Evolutionary conservation across 2,797 vertebrate genomes (phyloP), one percentile per base, ranked within the genome.

Genomic region (Remorina albescens): DNA sequence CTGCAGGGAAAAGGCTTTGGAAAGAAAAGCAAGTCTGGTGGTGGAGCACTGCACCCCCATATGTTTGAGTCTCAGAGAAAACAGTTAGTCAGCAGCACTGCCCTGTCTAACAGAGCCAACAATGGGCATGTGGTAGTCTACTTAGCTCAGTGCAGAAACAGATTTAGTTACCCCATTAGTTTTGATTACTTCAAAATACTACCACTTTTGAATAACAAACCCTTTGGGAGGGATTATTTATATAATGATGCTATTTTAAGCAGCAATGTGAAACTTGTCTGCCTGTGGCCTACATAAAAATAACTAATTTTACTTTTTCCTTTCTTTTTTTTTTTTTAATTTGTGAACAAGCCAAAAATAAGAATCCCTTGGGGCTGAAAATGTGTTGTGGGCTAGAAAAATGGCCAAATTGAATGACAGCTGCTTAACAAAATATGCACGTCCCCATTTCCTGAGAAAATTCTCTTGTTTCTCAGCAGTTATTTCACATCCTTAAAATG

Each of bases 1-100:
- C 71, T 75, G 69, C 56, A 49, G 72, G 83, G 85, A 83, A 87
- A 88, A 81, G 74, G 71, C 67, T 59, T 78, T 50, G 86, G 88
- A 94, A 93, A 93, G 86, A 88, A 92, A 93, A 91, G 85, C 86
- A 90, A 83, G 76, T 54, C 66, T 57, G 70, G 71, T 37, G 71
- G 74, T 75, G 74, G 67, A 89, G 72, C 58, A 2, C 72, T 81
- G 75, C 83, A 74, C 77, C 76, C 71, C 79, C 76, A 75, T 78
- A 70, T 86, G 86, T 86, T 82, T 72, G 51, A 86, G 82, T 82
- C 78, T 75, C 67, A 84, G 83, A 78, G 84, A 83, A 90, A 89
- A 89, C 85, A 86, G 86, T 65, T 75, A 83, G 84, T 88, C 80
- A 88, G 86, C 86, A 84, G 78, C 84, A 32, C 81, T 68, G 81